Conservation (phyloP, 2,113 vertebrate species). For the Delphinus delphis region DNA sequence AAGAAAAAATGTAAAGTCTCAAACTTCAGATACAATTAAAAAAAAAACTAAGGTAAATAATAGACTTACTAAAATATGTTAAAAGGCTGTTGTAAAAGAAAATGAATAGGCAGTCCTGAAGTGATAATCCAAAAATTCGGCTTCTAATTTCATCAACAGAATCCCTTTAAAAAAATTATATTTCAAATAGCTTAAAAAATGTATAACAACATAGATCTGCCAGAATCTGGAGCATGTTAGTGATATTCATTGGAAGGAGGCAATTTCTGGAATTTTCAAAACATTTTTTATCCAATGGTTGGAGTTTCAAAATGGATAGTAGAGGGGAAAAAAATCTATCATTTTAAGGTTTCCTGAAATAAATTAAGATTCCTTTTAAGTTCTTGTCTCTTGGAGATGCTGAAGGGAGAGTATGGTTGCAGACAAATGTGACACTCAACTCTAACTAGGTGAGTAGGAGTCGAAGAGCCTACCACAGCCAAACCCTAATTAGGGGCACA, state of each 20-base stretch:
- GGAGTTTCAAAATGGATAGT: conserved; percentile 7
- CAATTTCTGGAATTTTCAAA: background rate
- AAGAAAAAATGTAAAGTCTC: conserved; percentile 25
- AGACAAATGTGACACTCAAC: conserved; percentile 24
- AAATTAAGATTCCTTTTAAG: conserved; percentile 36
- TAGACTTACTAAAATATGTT: conserved; percentile 16
- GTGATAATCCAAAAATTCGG: conserved; percentile 25
- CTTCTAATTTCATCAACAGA: conserved; percentile 21
- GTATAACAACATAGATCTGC: background rate
- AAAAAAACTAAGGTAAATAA: background rate
- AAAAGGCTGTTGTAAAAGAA: background rate
- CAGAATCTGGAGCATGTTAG: background rate
- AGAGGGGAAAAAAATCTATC: background rate
- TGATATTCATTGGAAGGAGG: conserved; percentile 3
- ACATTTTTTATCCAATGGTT: background rate
- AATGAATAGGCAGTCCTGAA: background rate
- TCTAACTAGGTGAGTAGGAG: background rate
- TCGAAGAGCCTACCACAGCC: background rate
- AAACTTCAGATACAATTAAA: conserved; percentile 9
- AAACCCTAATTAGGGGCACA: background rate
- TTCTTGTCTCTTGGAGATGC: conserved; percentile 18
- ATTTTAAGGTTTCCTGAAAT: conserved; percentile 41
- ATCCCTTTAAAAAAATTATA: conserved; percentile 4
- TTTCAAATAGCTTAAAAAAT: conserved; percentile 24
- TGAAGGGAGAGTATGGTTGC: background rate